phyloP scores from a whole-genome alignment of 2,113 vertebrate species.

The Microcebus ravelobensis region DNA sequence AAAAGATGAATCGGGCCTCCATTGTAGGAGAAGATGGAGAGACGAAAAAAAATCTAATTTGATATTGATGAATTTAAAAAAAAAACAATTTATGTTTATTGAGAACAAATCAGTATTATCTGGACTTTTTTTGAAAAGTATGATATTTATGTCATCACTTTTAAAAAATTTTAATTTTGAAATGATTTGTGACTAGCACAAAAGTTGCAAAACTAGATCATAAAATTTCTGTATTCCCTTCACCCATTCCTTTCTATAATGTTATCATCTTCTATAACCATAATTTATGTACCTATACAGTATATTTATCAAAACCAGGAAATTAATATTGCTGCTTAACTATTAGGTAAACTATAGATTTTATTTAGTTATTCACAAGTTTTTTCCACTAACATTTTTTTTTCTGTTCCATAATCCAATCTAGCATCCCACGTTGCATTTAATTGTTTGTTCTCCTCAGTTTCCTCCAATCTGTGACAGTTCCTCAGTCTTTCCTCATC shows the following conservation, averaged over 20 bases:
- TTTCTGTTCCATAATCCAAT: neutral
- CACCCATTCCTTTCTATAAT: neutral
- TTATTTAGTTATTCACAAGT: neutral
- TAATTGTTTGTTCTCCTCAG: neutral
- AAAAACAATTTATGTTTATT: neutral
- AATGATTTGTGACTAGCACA: neutral
- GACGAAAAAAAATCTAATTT: neutral
- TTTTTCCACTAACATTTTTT: neutral
- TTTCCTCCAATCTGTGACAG: neutral
- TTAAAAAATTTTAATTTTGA: neutral
- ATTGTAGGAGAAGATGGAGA: neutral
- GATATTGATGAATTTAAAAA: neutral
- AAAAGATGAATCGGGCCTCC: neutral
- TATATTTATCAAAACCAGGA: neutral
- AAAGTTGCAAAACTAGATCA: neutral
- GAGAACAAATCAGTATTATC: neutral
- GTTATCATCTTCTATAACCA: neutral
- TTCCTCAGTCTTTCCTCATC: neutral
- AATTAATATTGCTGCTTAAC: neutral
- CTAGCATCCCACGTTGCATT: neutral
- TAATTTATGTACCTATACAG: neutral
- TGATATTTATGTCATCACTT: neutral
- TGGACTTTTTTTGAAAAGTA: neutral
- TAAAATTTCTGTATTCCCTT: neutral
- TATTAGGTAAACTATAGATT: neutral